Conservation (phyloP, 2,797 vertebrate species). For the Brotula barbata region DNA sequence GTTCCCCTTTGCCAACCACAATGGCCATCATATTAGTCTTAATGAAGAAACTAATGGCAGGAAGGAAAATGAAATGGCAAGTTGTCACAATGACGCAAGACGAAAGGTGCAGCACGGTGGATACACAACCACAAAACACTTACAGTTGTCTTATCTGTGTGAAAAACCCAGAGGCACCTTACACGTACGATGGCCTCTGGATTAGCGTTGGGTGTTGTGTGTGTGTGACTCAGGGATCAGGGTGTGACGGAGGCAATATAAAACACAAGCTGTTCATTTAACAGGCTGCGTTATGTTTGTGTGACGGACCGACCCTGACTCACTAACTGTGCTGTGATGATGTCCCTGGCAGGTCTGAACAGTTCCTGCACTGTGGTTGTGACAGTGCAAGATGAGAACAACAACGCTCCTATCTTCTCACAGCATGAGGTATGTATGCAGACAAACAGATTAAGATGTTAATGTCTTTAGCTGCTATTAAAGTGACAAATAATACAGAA, state of each 20-base stretch:
- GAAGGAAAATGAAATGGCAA: too few species aligned
- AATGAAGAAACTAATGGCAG: neutral
- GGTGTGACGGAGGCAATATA: constrained; percentile 49
- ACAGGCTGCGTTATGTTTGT: constrained; percentile 39
- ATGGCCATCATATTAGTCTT: neutral
- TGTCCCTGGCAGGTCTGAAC: constrained; percentile 78
- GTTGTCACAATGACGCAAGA: too few species aligned
- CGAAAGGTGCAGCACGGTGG: too few species aligned
- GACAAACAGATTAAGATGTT: neutral
- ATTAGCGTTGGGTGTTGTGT: constrained; percentile 43
- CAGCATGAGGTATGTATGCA: constrained; percentile 77
- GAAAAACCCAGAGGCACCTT: too few species aligned
- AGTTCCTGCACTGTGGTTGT: constrained; percentile 80
- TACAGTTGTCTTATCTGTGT: too few species aligned
- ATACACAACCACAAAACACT: too few species aligned
- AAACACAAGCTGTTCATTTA: constrained; percentile 51
- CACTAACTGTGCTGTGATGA: constrained; percentile 62
- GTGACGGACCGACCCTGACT: constrained; percentile 62
- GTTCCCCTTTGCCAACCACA: constrained; percentile 9
- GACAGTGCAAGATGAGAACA: constrained; percentile 80
- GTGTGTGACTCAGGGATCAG: constrained; percentile 58
- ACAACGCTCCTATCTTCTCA: constrained; percentile 82
- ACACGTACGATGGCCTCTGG: constrained; percentile 22
- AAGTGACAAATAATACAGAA: constrained; percentile 26
- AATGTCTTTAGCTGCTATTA: constrained; percentile 6